Evolutionary conservation across 2,113 vertebrate species (phyloP).

Genomic region (Thalassoma bifasciatum): DNA sequence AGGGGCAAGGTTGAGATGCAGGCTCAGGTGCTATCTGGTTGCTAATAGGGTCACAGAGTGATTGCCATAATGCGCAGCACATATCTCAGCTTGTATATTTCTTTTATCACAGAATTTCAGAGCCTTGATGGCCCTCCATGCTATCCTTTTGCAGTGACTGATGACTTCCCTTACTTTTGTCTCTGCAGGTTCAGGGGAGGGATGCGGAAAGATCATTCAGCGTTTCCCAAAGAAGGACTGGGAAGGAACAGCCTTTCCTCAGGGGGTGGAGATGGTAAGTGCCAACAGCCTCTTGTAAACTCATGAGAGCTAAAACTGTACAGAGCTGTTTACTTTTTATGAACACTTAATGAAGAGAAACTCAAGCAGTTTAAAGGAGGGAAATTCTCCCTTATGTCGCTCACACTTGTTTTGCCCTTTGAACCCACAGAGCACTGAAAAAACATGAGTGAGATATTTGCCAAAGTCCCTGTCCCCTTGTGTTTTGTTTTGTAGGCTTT

Average conservation of each 20-base stretch:
- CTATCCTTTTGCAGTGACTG: slow-evolving; percentile 4
- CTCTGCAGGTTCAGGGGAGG: slow-evolving; percentile 89
- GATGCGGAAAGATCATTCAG: slow-evolving; percentile 97
- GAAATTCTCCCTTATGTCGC: no score
- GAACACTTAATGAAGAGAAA: neutral
- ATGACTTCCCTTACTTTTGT: slow-evolving; percentile 23
- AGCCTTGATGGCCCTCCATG: neutral
- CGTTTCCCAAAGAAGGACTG: slow-evolving; percentile 97
- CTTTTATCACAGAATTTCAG: no score
- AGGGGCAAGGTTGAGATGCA: no score
- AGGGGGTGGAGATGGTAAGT: slow-evolving; percentile 98
- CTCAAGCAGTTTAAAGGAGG: neutral
- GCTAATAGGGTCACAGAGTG: no score
- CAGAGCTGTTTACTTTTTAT: neutral
- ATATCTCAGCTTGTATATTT: no score
- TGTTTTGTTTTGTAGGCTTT: slow-evolving; percentile 8
- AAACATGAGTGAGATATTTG: no score
- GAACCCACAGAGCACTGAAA: no score
- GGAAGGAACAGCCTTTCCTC: slow-evolving; percentile 96
- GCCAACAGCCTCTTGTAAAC: neutral
- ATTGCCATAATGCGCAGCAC: no score
- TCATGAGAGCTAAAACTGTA: no score
- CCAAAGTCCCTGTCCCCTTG: neutral
- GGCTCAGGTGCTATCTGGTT: no score
- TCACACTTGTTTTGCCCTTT: no score